phyloP scores from a whole-genome alignment of 2,888 invertebrate genomes.

The Trichogramma dendrolimi region DNA sequence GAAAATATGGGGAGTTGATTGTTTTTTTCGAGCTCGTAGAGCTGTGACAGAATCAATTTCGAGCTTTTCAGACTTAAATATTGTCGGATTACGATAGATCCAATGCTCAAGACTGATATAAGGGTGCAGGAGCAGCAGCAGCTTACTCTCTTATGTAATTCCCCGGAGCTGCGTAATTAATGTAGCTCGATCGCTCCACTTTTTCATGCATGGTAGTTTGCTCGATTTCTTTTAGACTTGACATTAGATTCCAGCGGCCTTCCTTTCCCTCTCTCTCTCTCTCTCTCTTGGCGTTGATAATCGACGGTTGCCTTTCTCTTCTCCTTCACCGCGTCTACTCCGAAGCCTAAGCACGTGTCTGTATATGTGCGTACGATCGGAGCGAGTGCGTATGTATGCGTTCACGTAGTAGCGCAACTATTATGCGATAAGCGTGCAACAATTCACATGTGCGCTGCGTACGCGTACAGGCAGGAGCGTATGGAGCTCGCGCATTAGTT shows the following conservation, averaged over 20 bases:
- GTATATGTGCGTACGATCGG: neutral
- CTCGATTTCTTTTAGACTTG: conserved; percentile 48
- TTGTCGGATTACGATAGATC: no score
- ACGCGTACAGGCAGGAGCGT: no score
- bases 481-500: no score
- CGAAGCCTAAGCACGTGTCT: neutral
- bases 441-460: no score
- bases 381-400: neutral
- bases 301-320: conserved; percentile 45
- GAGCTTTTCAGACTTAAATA: no score
- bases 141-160: no score
- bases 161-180: conserved; percentile 26
- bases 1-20: no score
- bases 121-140: no score
- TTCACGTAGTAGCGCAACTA: neutral
- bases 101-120: no score
- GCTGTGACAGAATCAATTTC: no score
- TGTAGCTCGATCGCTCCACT: conserved; percentile 32
- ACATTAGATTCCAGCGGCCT: conserved; percentile 50
- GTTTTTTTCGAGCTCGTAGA: no score
- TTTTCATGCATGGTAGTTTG: conserved; percentile 32
- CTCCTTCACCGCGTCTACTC: conserved; percentile 31
- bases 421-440: no score
- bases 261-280: conserved; percentile 34
- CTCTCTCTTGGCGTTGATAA: conserved; percentile 22